Conservation (phyloP, 2,888 invertebrate genomes). For the Willowsia nigromaculata region DNA sequence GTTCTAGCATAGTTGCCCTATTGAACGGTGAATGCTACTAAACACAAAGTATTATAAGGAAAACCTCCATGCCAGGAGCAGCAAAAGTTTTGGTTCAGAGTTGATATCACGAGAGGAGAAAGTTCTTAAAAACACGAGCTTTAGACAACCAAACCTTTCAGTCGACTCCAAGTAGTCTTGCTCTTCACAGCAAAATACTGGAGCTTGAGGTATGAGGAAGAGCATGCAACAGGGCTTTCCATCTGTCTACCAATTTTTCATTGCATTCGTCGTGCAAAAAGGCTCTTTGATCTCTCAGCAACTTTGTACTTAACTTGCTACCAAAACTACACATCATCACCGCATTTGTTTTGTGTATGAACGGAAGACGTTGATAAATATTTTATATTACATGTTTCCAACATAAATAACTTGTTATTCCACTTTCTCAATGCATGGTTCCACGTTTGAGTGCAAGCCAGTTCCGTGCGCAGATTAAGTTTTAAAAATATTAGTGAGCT, state of each 20-base stretch:
- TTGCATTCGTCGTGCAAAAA: background rate
- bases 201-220: background rate
- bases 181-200: conserved; percentile 33
- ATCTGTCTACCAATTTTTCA: background rate
- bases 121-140: conserved; percentile 56
- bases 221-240: conserved; percentile 61
- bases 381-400: too few relatives aligned
- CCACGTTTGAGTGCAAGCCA: background rate
- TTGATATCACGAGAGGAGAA: too few relatives aligned
- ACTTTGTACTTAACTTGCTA: background rate
- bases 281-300: conserved; percentile 1
- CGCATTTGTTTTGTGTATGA: background rate
- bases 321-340: background rate
- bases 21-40: background rate
- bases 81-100: background rate
- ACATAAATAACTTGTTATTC: too few relatives aligned
- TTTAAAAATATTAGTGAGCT: background rate
- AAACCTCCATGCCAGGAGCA: too few relatives aligned
- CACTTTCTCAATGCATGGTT: too few relatives aligned
- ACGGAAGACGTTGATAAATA: background rate
- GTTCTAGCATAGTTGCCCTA: background rate
- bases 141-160: conserved; percentile 14
- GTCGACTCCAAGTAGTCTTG: conserved; percentile 68
- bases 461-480: too few relatives aligned
- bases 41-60: too few relatives aligned